phyloP scores from a whole-genome alignment of 2,113 vertebrate species.

The Pogona vitticeps region DNA sequence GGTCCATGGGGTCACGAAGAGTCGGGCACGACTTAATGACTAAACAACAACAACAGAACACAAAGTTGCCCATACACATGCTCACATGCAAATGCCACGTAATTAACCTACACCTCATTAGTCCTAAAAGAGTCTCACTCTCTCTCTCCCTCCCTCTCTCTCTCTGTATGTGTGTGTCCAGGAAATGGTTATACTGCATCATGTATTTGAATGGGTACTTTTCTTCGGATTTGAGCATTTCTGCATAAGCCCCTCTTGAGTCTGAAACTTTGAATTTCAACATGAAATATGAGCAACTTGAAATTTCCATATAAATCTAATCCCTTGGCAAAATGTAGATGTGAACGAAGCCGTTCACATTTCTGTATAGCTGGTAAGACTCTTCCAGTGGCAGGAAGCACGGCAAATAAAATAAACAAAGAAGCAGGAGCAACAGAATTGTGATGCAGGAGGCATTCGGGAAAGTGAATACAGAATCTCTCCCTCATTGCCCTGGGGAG shows the following conservation, averaged over 20 bases:
- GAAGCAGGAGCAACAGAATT: too few relatives aligned
- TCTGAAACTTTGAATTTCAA: background rate
- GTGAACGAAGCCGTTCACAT: background rate
- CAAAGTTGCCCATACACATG: too few relatives aligned
- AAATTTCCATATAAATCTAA: background rate
- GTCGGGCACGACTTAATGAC: too few relatives aligned
- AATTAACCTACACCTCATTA: too few relatives aligned
- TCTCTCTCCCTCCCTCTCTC: too few relatives aligned
- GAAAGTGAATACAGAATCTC: slow-evolving; percentile 4
- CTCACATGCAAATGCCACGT: too few relatives aligned
- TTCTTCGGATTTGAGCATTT: background rate
- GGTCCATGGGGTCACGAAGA: too few relatives aligned
- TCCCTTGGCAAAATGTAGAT: background rate
- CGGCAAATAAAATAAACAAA: slow-evolving; percentile 19
- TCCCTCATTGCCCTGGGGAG: background rate
- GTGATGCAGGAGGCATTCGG: slow-evolving; percentile 5
- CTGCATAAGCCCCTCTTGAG: background rate
- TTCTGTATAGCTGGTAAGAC: background rate
- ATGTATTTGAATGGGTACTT: background rate
- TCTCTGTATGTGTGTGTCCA: too few relatives aligned
- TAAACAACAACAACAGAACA: too few relatives aligned
- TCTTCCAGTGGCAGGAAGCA: background rate
- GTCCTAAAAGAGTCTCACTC: too few relatives aligned
- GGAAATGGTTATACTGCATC: too few relatives aligned
- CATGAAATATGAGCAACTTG: background rate